Percentiles rank a stretch among this genome's conserved stretches.
Conservation (phyloP, 37 sponge, comb jelly and placozoan genomes). For the Petrosia ficiformis region DNA sequence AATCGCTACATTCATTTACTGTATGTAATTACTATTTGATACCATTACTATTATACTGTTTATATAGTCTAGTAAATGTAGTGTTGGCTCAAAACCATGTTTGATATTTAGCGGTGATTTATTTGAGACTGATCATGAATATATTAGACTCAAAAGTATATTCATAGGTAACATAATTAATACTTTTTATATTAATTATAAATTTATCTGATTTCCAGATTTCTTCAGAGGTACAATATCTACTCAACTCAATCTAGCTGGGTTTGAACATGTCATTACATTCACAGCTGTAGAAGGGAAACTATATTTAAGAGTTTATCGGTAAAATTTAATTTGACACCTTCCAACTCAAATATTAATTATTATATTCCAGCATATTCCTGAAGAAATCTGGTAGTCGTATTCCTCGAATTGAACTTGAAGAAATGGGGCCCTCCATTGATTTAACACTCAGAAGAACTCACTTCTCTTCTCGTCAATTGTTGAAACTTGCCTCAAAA, state of each 20-base stretch:
- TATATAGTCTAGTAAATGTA: constrained; percentile 39
- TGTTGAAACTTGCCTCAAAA: constrained; percentile 69
- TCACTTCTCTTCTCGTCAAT: constrained; percentile 56
- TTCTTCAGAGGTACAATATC: constrained; percentile 76
- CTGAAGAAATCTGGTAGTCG: constrained; percentile 88
- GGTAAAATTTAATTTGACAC: constrained; percentile 16
- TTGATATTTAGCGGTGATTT: constrained; percentile 79
- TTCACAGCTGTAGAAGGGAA: constrained; percentile 71
- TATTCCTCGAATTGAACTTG: constrained; percentile 81
- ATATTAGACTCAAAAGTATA: constrained; percentile 63
- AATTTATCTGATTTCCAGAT: constrained; percentile 43
- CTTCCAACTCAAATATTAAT: background rate
- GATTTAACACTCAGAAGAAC: constrained; percentile 72
- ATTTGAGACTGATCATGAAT: constrained; percentile 78
- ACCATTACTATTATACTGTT: background rate
- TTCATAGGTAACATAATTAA: constrained; percentile 57
- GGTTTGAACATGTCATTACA: constrained; percentile 85
- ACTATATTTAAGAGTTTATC: constrained; percentile 69
- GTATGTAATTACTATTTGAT: constrained; percentile 3
- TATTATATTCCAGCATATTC: constrained; percentile 1
- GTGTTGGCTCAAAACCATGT: constrained; percentile 85
- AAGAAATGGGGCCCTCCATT: constrained; percentile 91
- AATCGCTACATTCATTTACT: constrained; percentile 48
- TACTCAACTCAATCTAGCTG: constrained; percentile 58
- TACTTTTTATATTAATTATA: background rate